phyloP scores from a whole-genome alignment of 2,113 vertebrate species.

The Corythornis vintsioides region DNA sequence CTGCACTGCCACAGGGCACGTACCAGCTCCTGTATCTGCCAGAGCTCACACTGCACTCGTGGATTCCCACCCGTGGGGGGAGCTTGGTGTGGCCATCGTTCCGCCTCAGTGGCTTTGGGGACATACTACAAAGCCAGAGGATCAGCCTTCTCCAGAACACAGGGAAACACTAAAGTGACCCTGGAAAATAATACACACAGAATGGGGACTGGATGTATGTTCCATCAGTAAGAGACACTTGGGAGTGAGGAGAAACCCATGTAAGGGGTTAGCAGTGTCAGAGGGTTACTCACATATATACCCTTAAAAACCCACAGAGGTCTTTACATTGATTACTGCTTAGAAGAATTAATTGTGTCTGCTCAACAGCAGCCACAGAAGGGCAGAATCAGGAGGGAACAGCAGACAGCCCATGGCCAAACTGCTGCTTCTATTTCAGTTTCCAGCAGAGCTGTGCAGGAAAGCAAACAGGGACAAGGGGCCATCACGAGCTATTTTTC shows the following conservation, averaged over 20 bases:
- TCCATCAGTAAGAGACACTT: neutral
- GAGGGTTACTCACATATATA: neutral
- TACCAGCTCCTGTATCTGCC: neutral
- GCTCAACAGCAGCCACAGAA: neutral
- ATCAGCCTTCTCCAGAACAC: neutral
- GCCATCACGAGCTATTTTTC: conserved; percentile 17
- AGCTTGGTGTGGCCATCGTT: too few species aligned
- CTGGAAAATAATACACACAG: neutral
- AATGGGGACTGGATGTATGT: neutral
- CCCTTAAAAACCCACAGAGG: neutral
- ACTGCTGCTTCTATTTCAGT: neutral
- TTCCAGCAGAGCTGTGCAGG: neutral
- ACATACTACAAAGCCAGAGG: neutral
- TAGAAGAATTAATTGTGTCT: neutral
- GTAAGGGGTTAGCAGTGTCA: neutral
- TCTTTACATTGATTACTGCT: neutral
- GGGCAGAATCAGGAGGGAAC: neutral
- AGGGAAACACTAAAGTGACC: neutral
- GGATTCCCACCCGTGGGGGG: neutral
- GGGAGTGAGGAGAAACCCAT: neutral
- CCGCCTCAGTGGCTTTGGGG: neutral
- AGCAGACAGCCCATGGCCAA: neutral
- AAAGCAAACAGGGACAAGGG: conserved; percentile 32
- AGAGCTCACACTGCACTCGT: neutral
- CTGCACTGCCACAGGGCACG: neutral